Evolutionary conservation across 2,888 invertebrate species (phyloP).

Genomic region (Seira musarum): DNA sequence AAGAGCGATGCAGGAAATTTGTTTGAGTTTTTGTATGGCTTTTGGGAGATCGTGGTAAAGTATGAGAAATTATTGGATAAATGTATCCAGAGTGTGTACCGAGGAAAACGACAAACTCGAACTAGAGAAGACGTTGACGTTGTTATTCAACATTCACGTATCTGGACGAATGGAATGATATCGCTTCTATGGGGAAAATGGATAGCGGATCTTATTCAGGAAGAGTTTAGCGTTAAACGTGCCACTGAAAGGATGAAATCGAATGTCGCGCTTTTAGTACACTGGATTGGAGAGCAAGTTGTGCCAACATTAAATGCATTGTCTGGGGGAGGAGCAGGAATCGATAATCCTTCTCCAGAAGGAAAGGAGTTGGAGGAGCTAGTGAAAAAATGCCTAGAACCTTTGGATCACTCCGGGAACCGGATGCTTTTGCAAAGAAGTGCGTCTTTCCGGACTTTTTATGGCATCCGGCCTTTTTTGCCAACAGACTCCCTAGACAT

Average conservation of each 20-base stretch:
- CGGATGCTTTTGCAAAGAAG: constrained; percentile 56
- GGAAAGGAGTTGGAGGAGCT: constrained; percentile 39
- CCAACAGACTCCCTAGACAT: constrained; percentile 37
- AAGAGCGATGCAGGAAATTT: constrained; percentile 55
- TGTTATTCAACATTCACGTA: constrained; percentile 47
- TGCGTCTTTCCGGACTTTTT: constrained; percentile 53
- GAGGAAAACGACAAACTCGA: not conserved
- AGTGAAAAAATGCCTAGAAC: constrained; percentile 54
- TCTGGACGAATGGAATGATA: constrained; percentile 65
- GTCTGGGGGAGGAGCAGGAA: constrained; percentile 28
- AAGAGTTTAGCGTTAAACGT: constrained; percentile 50
- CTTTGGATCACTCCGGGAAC: constrained; percentile 57
- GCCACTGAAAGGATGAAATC: constrained; percentile 66
- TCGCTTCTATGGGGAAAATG: constrained; percentile 62
- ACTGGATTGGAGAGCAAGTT: constrained; percentile 65
- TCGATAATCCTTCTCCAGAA: constrained; percentile 27
- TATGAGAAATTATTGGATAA: constrained; percentile 42
- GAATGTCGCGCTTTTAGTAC: constrained; percentile 62
- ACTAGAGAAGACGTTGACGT: not conserved
- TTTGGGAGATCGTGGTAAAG: constrained; percentile 52
- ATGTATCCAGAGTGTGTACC: constrained; percentile 32
- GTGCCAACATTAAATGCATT: constrained; percentile 53
- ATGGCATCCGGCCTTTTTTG: constrained; percentile 57
- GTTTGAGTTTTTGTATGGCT: constrained; percentile 56
- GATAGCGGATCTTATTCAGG: constrained; percentile 49